Base-by-base conservation (phyloP, 2,797 vertebrate species). In the Sciurus carolinensis region DNA sequence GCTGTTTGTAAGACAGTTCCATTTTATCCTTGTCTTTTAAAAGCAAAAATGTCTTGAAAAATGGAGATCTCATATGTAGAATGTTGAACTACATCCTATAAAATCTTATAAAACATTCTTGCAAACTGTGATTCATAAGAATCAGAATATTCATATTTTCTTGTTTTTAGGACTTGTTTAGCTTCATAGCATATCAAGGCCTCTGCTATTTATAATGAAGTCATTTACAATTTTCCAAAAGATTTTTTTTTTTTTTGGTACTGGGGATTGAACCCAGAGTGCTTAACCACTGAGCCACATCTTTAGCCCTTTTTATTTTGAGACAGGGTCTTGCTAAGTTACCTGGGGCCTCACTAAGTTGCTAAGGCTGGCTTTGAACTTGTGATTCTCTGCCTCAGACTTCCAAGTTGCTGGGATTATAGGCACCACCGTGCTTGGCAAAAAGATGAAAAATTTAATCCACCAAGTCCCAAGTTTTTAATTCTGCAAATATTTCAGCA, bases 1-100 rank as follows among this genome's bases (percentile, higher is more conserved):
- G 69, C 24, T 77, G 30, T 88, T 50, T 85, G 30, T 75, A 87
- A 89, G 18, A 77, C 42, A 3, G 50, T 64, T 93, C 6, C 39
- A 50, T 54, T 92, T 80, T 54, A 71, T 77, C 15, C 17, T 62
- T 87, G 47, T 26, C 82, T 90, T 85, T 52, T 47, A 36, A 66
- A 86, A 86, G 57, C 30, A 82, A 94, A 72, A 69, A 71, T 39
- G 33, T 91, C 52, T 66, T 82, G 26, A 36, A 93, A 93, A 94
- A 82, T 30, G 20, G n/a, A 96, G 33, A 87, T 7, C 12, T 69
- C 22, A 1, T 47, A 47, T 54, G 72, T 47, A 80, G 28, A 39
- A 64, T 67, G 69, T 4, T 50, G 17, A 83, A 44, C 86, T 57
- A n/a, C 26, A 10, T 28, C 42, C 81, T 77, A 22, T 75, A 54